Base-by-base conservation (phyloP, 2,113 vertebrate genomes). In the Ochotona princeps region DNA sequence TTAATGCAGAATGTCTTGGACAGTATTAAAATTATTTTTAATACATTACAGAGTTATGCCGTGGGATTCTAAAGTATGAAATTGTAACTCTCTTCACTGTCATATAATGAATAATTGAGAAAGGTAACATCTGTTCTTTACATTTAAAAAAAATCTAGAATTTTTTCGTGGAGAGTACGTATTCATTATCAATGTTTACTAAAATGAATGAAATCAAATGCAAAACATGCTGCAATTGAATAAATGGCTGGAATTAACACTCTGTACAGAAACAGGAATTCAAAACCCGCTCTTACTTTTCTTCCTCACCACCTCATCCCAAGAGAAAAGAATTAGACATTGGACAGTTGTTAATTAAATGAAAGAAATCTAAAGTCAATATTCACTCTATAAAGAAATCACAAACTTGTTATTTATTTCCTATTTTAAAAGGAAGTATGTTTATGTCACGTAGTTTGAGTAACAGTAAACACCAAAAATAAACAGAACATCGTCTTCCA, bases 11-110 rank as follows among this genome's bases (percentile, higher is more conserved):
- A 78, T 93, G 73, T 67, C 35, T 95, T 88, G 60, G 57, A 78
- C 9, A 83, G 12, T 91, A 57, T 66, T 82, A 76, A 35, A 74
- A 23, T 70, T 90, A 82, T 94, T 90, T 96, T 93, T 90, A 95
- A 91, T 26, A 54, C 30, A 72, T 63, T 73, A 82, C 38, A 87
- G 47, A 84, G 75, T 83, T 70, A 91, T 73, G 54, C 17, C 61
- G 57, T 88, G 28, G 51, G 89, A 90, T 76, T 94, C 47, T 87
- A 51, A 96, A 89, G 72, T 87, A 20, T 30, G 20, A 82, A 76
- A 44, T 74, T 60, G 2, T 69, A 92, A 66, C 87, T 75, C 54
- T 92, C 10, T 84, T 57, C 66, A 60, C 7, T 90, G 20, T 92
- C 57, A 67, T 51, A 73, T 90, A 35, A 44, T 65, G 44, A 35